These are phyloP conservation scores for Ptychodera flava DNA, from an alignment of 35 echinoderm and acorn worm genomes.

Conservation along the genomic window DNA sequence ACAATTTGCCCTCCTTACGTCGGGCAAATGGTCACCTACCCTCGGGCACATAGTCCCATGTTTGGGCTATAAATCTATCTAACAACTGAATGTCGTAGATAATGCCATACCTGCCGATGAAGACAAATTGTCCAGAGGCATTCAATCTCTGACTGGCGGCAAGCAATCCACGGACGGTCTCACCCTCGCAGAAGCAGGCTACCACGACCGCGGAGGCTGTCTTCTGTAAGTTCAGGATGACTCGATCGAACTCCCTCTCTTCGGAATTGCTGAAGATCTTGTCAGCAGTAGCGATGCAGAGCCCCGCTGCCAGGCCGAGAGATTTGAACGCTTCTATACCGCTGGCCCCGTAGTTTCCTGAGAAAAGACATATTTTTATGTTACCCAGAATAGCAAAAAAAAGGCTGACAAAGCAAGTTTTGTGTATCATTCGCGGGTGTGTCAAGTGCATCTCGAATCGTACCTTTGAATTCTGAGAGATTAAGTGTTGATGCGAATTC, in stretches of 20 bases:
- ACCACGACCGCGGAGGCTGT: slow-evolving; percentile 65
- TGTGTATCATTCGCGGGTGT: too few species aligned
- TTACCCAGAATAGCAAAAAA: too few species aligned
- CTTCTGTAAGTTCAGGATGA: slow-evolving; percentile 42
- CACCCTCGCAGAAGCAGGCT: slow-evolving; percentile 85
- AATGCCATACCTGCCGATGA: slow-evolving; percentile 94
- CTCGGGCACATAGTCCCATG: too few species aligned
- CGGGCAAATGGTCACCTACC: too few species aligned
- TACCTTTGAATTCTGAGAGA: too few species aligned
- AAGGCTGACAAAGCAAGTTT: too few species aligned
- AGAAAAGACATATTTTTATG: too few species aligned
- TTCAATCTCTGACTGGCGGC: slow-evolving; percentile 47
- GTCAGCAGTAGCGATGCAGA: slow-evolving; percentile 64
- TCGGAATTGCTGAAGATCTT: slow-evolving; percentile 31
- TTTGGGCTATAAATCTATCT: too few species aligned
- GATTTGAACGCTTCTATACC: slow-evolving; percentile 76
- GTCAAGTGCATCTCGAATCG: too few species aligned
- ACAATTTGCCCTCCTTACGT: too few species aligned
- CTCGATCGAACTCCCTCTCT: slow-evolving; percentile 40
- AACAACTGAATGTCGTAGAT: too few species aligned
- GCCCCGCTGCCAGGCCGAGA: slow-evolving; percentile 41
- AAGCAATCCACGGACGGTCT: slow-evolving; percentile 54
- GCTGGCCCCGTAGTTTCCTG: slow-evolving; percentile 89
- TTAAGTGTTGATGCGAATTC: too few species aligned
- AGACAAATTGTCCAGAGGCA: slow-evolving; percentile 38